Base-by-base conservation (phyloP, 2,797 vertebrate species). In the Alexandromys oeconomus region DNA sequence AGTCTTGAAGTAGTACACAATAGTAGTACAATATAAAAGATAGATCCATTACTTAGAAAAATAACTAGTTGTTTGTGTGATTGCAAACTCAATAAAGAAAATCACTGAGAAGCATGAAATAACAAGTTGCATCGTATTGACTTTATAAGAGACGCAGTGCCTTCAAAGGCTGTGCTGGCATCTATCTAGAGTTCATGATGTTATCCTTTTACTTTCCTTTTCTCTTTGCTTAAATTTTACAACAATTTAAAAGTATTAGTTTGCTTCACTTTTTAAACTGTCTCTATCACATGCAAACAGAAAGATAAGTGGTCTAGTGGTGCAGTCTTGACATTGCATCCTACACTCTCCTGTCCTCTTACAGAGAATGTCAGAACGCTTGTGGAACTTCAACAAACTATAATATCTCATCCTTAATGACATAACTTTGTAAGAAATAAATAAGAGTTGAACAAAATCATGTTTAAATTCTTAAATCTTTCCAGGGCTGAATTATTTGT, bases 101-200 rank as follows among this genome's bases (percentile, higher is more conserved):
- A 96, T n/a, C 7, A 13, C 1, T 1, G 92, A n/a, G 23, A 92
- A 87, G 29, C 79, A 6, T 57, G 19, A 95, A 79, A 74, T 74
- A 40, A 71, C 96, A 96, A 96, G 4, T 67, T 78, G 0, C 69
- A 17, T 90, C 77, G 29, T 9, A 2, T 43, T 96, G 95, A 79
- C 37, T 93, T 25, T 34, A 79, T 29, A 46, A 7, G 61, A 78
- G 46, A 78, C 76, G 21, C 96, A 54, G 4, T 69, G 7, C 76
- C 74, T 92, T 91, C 76, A 94, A 97, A 97, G 51, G 89, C 6
- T 59, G 73, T 79, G 96, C 21, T 46, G 23, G 9, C 96, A 96
- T 94, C 79, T 71, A 12, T 81, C 97, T 89, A 48, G 89, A 95
- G 96, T 96, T 97, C 87, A 95, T 71, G 46, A 27, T 89, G 92